Conservation (phyloP, 2,797 vertebrate species). For the Babyrousa celebensis region DNA sequence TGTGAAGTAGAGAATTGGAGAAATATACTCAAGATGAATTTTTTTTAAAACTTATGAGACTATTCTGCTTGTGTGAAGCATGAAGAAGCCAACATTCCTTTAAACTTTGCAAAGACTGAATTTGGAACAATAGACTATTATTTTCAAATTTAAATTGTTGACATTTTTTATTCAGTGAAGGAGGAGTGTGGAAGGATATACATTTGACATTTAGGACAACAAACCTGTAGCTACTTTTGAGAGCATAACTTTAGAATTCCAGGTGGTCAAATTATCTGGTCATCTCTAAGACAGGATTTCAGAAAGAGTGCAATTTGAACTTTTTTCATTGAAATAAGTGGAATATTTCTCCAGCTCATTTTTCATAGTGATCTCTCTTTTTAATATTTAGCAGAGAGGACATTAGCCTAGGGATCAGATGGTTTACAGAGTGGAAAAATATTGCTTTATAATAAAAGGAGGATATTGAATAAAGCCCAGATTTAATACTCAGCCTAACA, state of each 20-base stretch:
- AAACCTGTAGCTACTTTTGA: conserved; percentile 85
- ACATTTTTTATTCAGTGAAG: conserved; percentile 39
- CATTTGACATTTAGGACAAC: conserved; percentile 79
- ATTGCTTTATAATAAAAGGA: conserved; percentile 93
- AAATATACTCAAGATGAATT: conserved; percentile 48
- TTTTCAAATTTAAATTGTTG: conserved; percentile 72
- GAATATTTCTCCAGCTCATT: conserved; percentile 84
- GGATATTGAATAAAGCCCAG: conserved; percentile 93
- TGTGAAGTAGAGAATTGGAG: conserved; percentile 70
- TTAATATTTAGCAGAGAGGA: conserved; percentile 89
- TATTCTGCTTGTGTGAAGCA: background rate
- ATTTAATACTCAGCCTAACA: conserved; percentile 93
- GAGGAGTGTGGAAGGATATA: conserved; percentile 60
- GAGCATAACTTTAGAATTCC: conserved; percentile 81
- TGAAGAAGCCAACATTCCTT: conserved; percentile 49
- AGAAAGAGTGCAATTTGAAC: conserved; percentile 71
- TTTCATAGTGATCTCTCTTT: conserved; percentile 86
- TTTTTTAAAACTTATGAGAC: conserved; percentile 40
- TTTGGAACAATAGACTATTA: conserved; percentile 64
- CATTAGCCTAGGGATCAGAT: conserved; percentile 93
- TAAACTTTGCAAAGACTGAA: conserved; percentile 35
- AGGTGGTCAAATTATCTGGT: conserved; percentile 83
- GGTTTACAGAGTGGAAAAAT: conserved; percentile 93
- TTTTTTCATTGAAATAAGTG: conserved; percentile 76
- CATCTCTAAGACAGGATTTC: conserved; percentile 82